Evolutionary conservation across 2,888 invertebrate genomes (phyloP).

Genomic region (Phrixothrix hirtus): DNA sequence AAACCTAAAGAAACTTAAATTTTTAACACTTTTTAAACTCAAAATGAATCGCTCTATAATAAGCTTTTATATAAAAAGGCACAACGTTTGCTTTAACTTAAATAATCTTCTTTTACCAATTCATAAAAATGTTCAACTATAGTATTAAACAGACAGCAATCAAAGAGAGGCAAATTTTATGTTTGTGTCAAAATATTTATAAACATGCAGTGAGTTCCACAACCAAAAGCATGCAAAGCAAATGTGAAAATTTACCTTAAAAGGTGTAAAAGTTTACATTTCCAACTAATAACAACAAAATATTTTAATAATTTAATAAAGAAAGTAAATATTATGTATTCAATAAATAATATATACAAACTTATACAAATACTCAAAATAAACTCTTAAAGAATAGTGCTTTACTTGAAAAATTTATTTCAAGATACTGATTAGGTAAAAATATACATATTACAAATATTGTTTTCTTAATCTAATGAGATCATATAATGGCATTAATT

Average conservation of each 20-base stretch:
- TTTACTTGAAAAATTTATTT: neutral
- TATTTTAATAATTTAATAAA: too few species aligned
- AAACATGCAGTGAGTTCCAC: slow-evolving; percentile 17
- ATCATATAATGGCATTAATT: slow-evolving; percentile 2
- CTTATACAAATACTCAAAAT: neutral
- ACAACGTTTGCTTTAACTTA: too few species aligned
- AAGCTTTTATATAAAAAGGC: too few species aligned
- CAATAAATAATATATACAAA: slow-evolving; percentile 1
- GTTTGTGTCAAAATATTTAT: neutral
- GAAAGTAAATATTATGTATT: neutral
- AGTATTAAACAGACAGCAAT: neutral
- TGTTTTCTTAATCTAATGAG: slow-evolving; percentile 8
- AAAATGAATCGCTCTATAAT: too few species aligned
- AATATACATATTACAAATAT: neutral
- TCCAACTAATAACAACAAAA: slow-evolving; percentile 21
- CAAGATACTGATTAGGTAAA: neutral
- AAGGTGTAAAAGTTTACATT: slow-evolving; percentile 28
- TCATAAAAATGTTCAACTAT: neutral
- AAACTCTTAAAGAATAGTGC: neutral
- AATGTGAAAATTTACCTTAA: neutral
- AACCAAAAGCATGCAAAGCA: slow-evolving; percentile 19
- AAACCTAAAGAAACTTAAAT: too few species aligned
- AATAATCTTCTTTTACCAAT: too few species aligned
- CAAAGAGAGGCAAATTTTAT: neutral
- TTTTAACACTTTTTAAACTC: too few species aligned